Evolutionary conservation across 1,140 invertebrate species (phyloP).

Genomic region (Drosophila oshimai): DNA sequence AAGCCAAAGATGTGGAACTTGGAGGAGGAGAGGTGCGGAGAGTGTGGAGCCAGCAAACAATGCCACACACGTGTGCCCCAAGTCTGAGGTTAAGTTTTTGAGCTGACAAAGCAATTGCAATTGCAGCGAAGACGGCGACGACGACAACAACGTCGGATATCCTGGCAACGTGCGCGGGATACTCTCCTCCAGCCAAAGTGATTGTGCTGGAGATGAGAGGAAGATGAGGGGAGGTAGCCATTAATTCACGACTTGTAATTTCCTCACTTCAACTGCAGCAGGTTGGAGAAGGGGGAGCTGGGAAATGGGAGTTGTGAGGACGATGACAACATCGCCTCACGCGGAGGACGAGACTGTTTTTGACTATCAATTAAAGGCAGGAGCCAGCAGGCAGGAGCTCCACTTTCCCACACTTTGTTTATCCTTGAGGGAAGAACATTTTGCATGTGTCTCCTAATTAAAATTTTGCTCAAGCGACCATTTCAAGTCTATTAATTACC

Average conservation of each 20-base stretch:
- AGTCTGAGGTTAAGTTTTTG: conserved; percentile 77
- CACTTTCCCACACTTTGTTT: neutral
- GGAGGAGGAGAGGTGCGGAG: neutral
- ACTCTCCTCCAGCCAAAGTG: conserved; percentile 35
- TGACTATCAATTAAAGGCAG: conserved; percentile 73
- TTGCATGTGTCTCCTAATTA: conserved; percentile 79
- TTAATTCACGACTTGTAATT: conserved; percentile 82
- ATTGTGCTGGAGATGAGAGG: neutral
- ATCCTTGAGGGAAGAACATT: conserved; percentile 25
- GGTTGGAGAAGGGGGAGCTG: neutral
- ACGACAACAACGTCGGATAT: conserved; percentile 70
- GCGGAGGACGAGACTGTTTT: conserved; percentile 49
- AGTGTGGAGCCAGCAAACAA: conserved; percentile 45
- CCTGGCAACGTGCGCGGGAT: conserved; percentile 69
- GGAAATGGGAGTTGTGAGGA: conserved; percentile 15
- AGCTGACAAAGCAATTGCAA: conserved; percentile 79
- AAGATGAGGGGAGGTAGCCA: conserved; percentile 29
- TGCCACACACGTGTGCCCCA: conserved; percentile 30
- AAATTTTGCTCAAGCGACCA: conserved; percentile 74
- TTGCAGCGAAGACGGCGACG: conserved; percentile 48
- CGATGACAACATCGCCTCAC: conserved; percentile 35
- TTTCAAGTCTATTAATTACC: conserved; percentile 80
- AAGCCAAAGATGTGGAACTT: conserved; percentile 33
- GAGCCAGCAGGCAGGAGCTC: neutral
- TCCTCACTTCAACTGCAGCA: conserved; percentile 73